Evolutionary conservation across 2,113 vertebrate species (phyloP).

Genomic region (Silurus asotus): DNA sequence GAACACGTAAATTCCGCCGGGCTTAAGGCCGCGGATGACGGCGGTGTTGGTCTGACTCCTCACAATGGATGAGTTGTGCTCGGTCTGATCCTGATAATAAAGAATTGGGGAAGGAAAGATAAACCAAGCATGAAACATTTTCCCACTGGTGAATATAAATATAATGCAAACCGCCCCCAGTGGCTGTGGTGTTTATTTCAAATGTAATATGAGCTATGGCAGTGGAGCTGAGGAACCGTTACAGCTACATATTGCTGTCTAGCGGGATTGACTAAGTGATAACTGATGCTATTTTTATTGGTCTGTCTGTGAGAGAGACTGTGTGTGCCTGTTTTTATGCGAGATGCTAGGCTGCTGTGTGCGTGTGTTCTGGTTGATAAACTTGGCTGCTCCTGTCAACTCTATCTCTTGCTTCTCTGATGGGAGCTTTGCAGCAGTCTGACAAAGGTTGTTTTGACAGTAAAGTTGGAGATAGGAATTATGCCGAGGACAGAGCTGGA

Average conservation of each 20-base stretch:
- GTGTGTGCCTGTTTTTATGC: conserved; percentile 36
- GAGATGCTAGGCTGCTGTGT: conserved; percentile 11
- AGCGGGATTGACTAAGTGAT: conserved; percentile 34
- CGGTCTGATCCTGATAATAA: conserved; percentile 82
- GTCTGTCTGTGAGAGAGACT: background rate
- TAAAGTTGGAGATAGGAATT: conserved; percentile 62
- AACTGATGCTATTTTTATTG: conserved; percentile 10
- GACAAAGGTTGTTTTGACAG: conserved; percentile 72
- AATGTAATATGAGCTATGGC: background rate
- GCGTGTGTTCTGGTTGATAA: conserved; percentile 44
- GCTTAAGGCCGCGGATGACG: conserved; percentile 88
- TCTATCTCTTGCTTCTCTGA: conserved; percentile 56
- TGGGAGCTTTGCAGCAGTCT: conserved; percentile 63
- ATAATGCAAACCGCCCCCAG: background rate
- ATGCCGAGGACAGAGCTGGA: conserved; percentile 54
- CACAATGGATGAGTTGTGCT: conserved; percentile 85
- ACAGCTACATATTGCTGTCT: conserved; percentile 40
- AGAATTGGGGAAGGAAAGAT: conserved; percentile 21
- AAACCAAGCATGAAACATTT: background rate
- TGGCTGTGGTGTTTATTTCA: conserved; percentile 19
- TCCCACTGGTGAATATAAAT: conserved; percentile 21
- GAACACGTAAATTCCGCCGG: conserved; percentile 98
- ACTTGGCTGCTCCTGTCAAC: conserved; percentile 64
- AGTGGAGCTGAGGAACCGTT: conserved; percentile 9
- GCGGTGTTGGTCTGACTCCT: conserved; percentile 96